These are phyloP conservation scores for Channa argus DNA, from an alignment of 2,113 vertebrate genomes.

Conservation along the genomic window DNA sequence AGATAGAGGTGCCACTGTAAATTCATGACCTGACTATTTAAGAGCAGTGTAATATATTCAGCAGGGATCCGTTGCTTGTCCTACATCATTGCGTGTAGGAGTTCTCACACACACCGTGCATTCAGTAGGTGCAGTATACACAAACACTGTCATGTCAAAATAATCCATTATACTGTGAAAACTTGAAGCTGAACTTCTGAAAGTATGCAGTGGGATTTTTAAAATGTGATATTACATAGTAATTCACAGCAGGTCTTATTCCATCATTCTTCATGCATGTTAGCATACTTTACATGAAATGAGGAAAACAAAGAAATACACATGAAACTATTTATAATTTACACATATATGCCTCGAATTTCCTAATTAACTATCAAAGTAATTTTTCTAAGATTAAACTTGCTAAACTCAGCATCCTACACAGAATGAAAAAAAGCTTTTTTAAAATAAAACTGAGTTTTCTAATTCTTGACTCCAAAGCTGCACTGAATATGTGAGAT, in stretches of 20 bases:
- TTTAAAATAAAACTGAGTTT: constrained; percentile 18
- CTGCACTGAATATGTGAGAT: constrained; percentile 41
- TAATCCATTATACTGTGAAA: background rate
- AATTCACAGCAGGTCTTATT: background rate
- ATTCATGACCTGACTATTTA: constrained; percentile 66
- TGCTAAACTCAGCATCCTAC: no score
- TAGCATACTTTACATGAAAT: background rate
- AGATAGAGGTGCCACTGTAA: constrained; percentile 62
- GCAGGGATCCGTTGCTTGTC: constrained; percentile 19
- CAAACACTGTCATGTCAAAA: constrained; percentile 8
- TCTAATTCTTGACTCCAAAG: constrained; percentile 15
- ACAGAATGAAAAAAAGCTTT: background rate
- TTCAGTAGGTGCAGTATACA: constrained; percentile 1
- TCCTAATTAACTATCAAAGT: no score
- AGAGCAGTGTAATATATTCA: constrained; percentile 58
- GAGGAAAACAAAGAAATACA: background rate
- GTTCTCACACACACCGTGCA: constrained; percentile 18
- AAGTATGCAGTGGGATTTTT: background rate
- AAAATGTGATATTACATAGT: background rate
- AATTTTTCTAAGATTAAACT: no score
- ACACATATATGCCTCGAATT: no score
- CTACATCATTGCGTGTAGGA: constrained; percentile 29
- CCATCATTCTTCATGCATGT: background rate
- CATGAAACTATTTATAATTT: no score
- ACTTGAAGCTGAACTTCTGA: background rate